These are phyloP conservation scores for Caenorhabditis panamensis DNA, from an alignment of 2,888 invertebrate genomes.

Conservation along the genomic window DNA sequence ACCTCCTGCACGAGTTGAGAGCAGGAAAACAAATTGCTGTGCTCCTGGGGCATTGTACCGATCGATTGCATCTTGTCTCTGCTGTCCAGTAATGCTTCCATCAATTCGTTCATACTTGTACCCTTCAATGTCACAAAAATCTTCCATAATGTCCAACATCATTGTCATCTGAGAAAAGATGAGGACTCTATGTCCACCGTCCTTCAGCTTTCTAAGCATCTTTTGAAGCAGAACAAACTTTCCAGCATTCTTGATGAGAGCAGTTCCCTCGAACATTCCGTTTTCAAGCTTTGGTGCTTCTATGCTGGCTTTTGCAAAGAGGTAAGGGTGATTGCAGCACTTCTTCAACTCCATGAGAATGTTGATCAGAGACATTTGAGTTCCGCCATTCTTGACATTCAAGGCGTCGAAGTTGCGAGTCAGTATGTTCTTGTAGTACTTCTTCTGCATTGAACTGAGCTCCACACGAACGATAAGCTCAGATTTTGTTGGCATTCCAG, in stretches of 20 bases:
- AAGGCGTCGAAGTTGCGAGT: no score
- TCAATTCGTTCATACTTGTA: constrained; percentile 8
- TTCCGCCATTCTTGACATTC: no score
- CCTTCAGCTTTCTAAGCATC: constrained; percentile 25
- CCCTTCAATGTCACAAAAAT: constrained; percentile 5
- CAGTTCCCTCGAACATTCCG: no score
- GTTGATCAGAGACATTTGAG: no score
- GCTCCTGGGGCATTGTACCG: constrained; percentile 32
- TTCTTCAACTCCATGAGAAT: no score
- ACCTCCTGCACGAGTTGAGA: constrained; percentile 58
- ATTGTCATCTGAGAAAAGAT: constrained; percentile 37
- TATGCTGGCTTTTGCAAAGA: constrained; percentile 1
- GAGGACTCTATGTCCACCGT: constrained; percentile 9
- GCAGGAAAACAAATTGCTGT: constrained; percentile 47
- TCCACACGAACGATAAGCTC: not conserved
- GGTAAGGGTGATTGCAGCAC: no score
- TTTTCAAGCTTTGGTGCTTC: not conserved
- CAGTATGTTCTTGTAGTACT: constrained; percentile 11
- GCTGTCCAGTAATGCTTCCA: no score
- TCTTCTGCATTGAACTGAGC: constrained; percentile 21
- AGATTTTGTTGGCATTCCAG: not conserved
- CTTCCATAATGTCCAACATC: constrained; percentile 40
- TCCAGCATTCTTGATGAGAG: no score
- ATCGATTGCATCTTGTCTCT: no score
- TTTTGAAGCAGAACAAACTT: constrained; percentile 34